phyloP scores from a whole-genome alignment of 2,113 vertebrate species.

The Pseudorhombus dupliciocellatus region DNA sequence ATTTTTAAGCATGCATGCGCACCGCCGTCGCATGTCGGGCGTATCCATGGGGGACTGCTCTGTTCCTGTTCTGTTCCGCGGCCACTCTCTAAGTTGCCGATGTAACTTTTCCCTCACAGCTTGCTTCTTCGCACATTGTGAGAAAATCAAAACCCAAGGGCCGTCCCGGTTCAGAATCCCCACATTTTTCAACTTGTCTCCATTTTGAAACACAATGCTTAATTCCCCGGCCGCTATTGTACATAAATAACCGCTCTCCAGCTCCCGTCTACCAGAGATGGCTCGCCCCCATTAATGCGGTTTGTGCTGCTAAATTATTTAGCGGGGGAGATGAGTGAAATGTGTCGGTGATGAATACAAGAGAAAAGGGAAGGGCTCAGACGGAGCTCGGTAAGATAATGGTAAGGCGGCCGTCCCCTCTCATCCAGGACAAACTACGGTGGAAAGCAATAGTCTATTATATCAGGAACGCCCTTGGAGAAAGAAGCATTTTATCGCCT shows the following conservation, averaged over 20 bases:
- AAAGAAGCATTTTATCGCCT: slow-evolving; percentile 19
- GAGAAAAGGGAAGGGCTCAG: slow-evolving; percentile 48
- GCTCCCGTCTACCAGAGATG: slow-evolving; percentile 57
- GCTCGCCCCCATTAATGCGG: slow-evolving; percentile 72
- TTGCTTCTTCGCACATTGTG: background rate
- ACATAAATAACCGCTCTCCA: slow-evolving; percentile 74
- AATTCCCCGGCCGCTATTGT: slow-evolving; percentile 48
- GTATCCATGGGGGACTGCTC: background rate
- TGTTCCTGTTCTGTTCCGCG: background rate
- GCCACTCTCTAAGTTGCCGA: background rate
- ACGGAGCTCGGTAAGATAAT: slow-evolving; percentile 54
- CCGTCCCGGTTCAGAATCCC: slow-evolving; percentile 8
- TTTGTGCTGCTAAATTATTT: slow-evolving; percentile 78
- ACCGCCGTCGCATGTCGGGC: background rate
- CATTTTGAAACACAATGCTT: slow-evolving; percentile 59
- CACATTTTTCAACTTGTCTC: slow-evolving; percentile 38
- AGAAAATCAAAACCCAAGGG: background rate
- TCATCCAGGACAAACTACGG: slow-evolving; percentile 43
- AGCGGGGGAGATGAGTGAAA: slow-evolving; percentile 74
- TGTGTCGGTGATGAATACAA: slow-evolving; percentile 72
- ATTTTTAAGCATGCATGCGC: background rate
- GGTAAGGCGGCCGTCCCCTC: slow-evolving; percentile 29
- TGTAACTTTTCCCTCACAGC: slow-evolving; percentile 13
- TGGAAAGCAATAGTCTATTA: slow-evolving; percentile 33
- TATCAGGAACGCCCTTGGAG: slow-evolving; percentile 18